phyloP scores from a whole-genome alignment of 2,888 invertebrate species.

The Lepidonotus clava region DNA sequence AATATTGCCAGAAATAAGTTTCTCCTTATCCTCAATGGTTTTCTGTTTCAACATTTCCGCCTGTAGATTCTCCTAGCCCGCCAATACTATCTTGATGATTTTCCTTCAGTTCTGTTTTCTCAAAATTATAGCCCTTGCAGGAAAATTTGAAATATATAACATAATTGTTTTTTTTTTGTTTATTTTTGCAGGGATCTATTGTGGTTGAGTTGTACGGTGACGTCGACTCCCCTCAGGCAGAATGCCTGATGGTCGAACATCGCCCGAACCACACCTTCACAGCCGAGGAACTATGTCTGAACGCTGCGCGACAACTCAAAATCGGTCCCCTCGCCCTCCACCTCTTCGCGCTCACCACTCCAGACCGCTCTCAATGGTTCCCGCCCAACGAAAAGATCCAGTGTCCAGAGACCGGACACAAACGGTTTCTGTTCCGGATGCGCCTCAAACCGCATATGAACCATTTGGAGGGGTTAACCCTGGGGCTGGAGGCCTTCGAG shows the following conservation, averaged over 20 bases:
- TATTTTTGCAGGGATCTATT: too few species aligned
- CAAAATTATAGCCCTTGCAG: too few species aligned
- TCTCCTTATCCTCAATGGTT: too few species aligned
- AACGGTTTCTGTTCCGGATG: neutral
- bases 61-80: too few species aligned
- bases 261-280: neutral
- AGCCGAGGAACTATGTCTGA: neutral
- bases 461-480: neutral
- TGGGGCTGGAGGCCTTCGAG: slow-evolving; percentile 41
- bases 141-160: too few species aligned
- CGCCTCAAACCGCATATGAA: slow-evolving; percentile 4
- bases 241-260: neutral
- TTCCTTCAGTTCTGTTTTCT: too few species aligned
- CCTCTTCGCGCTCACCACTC: neutral
- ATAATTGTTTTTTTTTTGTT: too few species aligned
- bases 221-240: neutral
- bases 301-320: neutral
- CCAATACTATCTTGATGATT: too few species aligned
- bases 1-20: too few species aligned
- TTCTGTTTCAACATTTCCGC: too few species aligned
- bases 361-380: neutral
- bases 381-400: neutral
- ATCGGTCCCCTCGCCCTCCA: neutral
- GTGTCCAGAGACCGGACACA: slow-evolving; percentile 3
- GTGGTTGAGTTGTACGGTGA: slow-evolving; percentile 13